phyloP scores from a whole-genome alignment of 2,113 vertebrate genomes.

The Hiodon tergisus region DNA sequence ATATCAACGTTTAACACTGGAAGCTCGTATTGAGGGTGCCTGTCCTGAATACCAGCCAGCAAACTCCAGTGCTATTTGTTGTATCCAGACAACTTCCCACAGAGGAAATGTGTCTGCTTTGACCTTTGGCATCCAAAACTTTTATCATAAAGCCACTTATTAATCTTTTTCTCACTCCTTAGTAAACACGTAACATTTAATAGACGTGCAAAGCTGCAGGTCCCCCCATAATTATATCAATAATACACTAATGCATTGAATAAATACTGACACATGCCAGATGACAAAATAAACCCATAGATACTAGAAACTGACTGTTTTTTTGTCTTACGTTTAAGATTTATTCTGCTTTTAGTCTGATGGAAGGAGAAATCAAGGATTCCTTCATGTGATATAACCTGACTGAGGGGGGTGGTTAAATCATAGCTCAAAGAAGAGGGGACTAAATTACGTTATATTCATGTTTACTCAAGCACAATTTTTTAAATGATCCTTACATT shows the following conservation, averaged over 20 bases:
- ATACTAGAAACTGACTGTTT: too few relatives aligned
- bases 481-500: too few relatives aligned
- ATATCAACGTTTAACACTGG: background rate
- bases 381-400: too few relatives aligned
- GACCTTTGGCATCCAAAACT: too few relatives aligned
- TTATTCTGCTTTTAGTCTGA: too few relatives aligned
- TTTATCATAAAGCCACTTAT: too few relatives aligned
- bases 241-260: background rate
- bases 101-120: background rate
- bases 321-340: too few relatives aligned
- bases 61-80: constrained; percentile 30
- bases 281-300: background rate
- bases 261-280: background rate
- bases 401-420: too few relatives aligned
- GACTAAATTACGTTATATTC: too few relatives aligned
- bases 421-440: too few relatives aligned
- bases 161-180: constrained; percentile 44
- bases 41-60: constrained; percentile 46
- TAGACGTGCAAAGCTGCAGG: constrained; percentile 47
- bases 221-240: background rate
- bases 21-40: constrained; percentile 44
- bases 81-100: background rate
- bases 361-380: too few relatives aligned
- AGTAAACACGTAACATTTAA: constrained; percentile 25
- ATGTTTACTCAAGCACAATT: too few relatives aligned